Evolutionary conservation across 1,140 invertebrate genomes (phyloP).

Genomic region (Cyrtorhinus lividipennis): DNA sequence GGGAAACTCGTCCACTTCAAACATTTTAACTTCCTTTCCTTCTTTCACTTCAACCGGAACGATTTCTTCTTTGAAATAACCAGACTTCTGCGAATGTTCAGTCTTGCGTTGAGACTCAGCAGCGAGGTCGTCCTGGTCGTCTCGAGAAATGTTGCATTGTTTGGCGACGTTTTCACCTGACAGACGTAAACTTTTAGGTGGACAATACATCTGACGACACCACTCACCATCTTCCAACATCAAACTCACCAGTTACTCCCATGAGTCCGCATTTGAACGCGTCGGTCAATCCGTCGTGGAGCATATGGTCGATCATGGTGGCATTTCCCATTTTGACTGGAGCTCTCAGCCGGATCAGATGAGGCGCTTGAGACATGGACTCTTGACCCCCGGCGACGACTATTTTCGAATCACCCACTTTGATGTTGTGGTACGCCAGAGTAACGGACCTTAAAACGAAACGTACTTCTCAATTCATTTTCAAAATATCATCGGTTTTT

Average conservation of each 20-base stretch:
- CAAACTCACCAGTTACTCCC: slow-evolving; percentile 65
- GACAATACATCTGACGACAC: no score
- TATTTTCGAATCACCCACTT: slow-evolving; percentile 48
- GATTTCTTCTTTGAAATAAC: slow-evolving; percentile 58
- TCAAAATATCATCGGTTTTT: no score
- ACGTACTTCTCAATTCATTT: no score
- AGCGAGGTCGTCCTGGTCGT: slow-evolving; percentile 64
- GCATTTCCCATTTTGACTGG: slow-evolving; percentile 55
- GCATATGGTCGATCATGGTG: slow-evolving; percentile 50
- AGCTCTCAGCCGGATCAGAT: slow-evolving; percentile 47
- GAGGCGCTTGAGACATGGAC: slow-evolving; percentile 67
- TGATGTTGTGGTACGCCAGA: slow-evolving; percentile 54
- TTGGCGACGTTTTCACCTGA: slow-evolving; percentile 66
- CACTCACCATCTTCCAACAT: no score
- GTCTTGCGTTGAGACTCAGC: slow-evolving; percentile 54
- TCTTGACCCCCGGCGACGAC: slow-evolving; percentile 75
- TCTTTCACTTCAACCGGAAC: slow-evolving; percentile 40
- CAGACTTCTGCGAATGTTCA: slow-evolving; percentile 43
- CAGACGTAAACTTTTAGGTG: no score
- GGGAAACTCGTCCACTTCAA: slow-evolving; percentile 50
- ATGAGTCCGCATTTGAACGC: slow-evolving; percentile 65
- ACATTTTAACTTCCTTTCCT: slow-evolving; percentile 35
- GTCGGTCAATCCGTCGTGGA: slow-evolving; percentile 66
- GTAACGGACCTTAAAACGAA: slow-evolving; percentile 43
- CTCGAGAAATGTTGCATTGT: slow-evolving; percentile 47